Base-by-base conservation (phyloP, 2,113 vertebrate species). In the Papio anubis region DNA sequence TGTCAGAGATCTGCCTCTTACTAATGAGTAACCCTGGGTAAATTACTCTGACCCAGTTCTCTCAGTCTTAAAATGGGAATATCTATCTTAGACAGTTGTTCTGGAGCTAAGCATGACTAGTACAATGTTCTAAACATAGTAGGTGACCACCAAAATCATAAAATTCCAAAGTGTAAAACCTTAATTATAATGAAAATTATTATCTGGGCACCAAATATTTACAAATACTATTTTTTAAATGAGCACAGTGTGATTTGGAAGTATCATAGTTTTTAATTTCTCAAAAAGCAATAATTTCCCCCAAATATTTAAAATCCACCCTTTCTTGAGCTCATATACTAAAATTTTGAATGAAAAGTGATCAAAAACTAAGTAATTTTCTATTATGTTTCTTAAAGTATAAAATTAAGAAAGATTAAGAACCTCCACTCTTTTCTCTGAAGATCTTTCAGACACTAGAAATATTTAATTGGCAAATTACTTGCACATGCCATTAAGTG, bases 341-440 rank as follows among this genome's bases (percentile, higher is more conserved):
- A 98, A 99, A 99, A 98, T 90, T 97, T 68, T 95, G 75, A 98
- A 98, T 48, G 50, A 94, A 97, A 97, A 93, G 93, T 88, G 85
- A 96, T 97, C 0, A 96, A 97, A 98, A 97, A 85, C 76, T 94
- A 95, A 94, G 78, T 93, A 96, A 97, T 97, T 97, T 96, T 91
- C 96, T 83, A 97, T 97, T 97, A 98, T 97, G 96, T 88, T 80
- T 97, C 73, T 89, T 78, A 80, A 98, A 98, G 91, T 93, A 94
- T 16, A 9, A 98, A 97, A 96, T 98, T 97, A 94, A 92, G 95
- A 96, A 88, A 97, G 94, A 97, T 98, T 97, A 94, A 96, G 97
- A 98, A 96, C 76, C 78, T 97, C 87, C 83, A 93, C 91, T 97
- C 95, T 96, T 96, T 90, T 80, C 97, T 97, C 27, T 96, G 94